phyloP scores from a whole-genome alignment of 2,113 vertebrate species.

The Leucopsar rothschildi region DNA sequence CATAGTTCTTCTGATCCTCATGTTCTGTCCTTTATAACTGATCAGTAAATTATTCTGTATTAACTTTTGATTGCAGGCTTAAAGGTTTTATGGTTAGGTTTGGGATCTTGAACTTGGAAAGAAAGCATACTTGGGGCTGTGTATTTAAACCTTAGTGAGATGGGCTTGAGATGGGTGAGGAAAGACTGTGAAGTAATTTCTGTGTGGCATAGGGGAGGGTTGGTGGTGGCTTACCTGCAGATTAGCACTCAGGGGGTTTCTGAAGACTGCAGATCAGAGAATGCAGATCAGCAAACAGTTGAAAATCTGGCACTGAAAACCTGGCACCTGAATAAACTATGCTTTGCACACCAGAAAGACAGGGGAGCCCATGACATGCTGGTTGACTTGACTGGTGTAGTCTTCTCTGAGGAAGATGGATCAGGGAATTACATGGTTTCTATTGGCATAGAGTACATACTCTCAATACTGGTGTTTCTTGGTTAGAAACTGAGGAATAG shows the following conservation, averaged over 20 bases:
- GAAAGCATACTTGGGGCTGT: neutral
- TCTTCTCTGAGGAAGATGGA: neutral
- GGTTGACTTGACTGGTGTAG: neutral
- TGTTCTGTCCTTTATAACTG: neutral
- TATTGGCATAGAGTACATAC: neutral
- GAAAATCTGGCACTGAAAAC: neutral
- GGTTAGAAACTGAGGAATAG: neutral
- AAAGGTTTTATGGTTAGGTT: neutral
- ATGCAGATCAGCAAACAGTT: neutral
- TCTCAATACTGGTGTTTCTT: neutral
- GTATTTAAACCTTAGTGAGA: neutral
- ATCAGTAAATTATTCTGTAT: neutral
- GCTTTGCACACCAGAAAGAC: neutral
- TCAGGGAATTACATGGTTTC: neutral
- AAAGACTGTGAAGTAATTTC: neutral
- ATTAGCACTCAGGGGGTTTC: neutral
- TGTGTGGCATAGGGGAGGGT: accelerated
- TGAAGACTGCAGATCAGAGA: neutral
- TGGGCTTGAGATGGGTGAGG: neutral
- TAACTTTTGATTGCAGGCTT: neutral
- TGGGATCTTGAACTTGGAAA: neutral
- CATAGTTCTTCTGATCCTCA: neutral
- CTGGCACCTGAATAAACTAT: neutral
- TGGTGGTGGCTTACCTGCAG: neutral
- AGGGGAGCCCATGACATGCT: neutral